Evolutionary conservation across 2,113 vertebrate species (phyloP), one percentile per base, ranked within the genome.

Genomic region (Centropus bengalensis): DNA sequence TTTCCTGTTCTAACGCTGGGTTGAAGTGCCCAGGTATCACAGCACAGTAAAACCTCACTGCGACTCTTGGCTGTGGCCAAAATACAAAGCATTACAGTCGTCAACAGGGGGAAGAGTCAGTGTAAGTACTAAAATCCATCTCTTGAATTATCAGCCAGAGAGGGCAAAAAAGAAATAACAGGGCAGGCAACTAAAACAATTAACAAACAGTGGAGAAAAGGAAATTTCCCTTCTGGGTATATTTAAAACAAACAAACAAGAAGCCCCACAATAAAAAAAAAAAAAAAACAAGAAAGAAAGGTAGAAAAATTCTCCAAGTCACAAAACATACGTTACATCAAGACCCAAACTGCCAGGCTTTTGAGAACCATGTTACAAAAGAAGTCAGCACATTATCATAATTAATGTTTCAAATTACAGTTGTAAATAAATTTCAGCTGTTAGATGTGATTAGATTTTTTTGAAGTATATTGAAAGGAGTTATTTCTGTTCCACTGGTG

Each of bases 331-430:
- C 51, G 67, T 70, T 92, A 70, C 69, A 92, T 47, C 30, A 88
- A 94, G 81, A 82, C 80, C 58, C 56, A 93, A 95, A 93, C 54
- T 78, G 86, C 78, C 81, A 87, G 45, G 75, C 62, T 91, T 95
- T 93, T 88, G 23, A 91, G 58, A 83, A 93, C 62, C 59, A 27
- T 8, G 32, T 67, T 85, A 95, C 82, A 93, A 97, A 97, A 96
- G 93, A 92, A 97, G 89, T 89, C 59, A 93, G 92, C 67, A 82
- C 62, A 93, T 89, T 93, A 88, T 94, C 84, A 86, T 93, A 97
- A 97, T 96, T 96, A 97, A 86, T 96, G 96, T 94, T 97, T 96
- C 81, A 96, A 97, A 96, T 97, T 97, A 95, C 64, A 97, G 91
- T 60, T 92, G 78, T 93, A 96, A 95, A 97, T 94, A 96, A 90